phyloP scores from a whole-genome alignment of 2,113 vertebrate genomes.

The Oncorhynchus clarkii region DNA sequence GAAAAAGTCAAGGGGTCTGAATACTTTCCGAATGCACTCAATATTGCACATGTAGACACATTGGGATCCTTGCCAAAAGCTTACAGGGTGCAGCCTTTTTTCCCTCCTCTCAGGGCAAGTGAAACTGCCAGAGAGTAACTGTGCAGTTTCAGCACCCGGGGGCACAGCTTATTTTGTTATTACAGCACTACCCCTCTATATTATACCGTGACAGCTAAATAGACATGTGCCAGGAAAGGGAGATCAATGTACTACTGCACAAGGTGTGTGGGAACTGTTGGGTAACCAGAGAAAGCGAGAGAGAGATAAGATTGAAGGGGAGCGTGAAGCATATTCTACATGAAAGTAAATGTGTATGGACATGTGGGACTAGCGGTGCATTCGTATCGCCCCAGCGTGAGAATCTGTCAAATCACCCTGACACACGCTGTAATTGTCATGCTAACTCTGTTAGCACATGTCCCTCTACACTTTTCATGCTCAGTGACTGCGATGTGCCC shows the following conservation, averaged over 20 bases:
- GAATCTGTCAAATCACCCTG: slow-evolving; percentile 43
- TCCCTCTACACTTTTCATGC: neutral
- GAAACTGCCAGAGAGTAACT: slow-evolving; percentile 63
- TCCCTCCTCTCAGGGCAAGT: slow-evolving; percentile 42
- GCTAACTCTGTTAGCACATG: slow-evolving; percentile 38
- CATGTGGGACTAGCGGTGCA: slow-evolving; percentile 39
- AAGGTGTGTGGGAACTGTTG: slow-evolving; percentile 63
- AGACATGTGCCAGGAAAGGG: slow-evolving; percentile 50
- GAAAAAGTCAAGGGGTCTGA: too few relatives aligned
- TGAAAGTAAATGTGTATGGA: slow-evolving; percentile 40
- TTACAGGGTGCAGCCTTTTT: slow-evolving; percentile 3
- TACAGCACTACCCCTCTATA: slow-evolving; percentile 55
- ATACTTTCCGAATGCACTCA: too few relatives aligned
- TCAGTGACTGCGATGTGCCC: slow-evolving; percentile 5
- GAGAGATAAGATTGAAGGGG: slow-evolving; percentile 13
- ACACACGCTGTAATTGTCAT: slow-evolving; percentile 39
- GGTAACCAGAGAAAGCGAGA: neutral
- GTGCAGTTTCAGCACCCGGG: slow-evolving; percentile 68
- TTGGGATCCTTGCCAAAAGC: slow-evolving; percentile 12
- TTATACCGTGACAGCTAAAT: slow-evolving; percentile 54
- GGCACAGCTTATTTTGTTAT: slow-evolving; percentile 67
- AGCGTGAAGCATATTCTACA: slow-evolving; percentile 18
- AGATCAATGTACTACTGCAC: slow-evolving; percentile 30
- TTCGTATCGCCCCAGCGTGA: slow-evolving; percentile 41
- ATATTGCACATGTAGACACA: neutral